Base-by-base conservation (phyloP, 2,113 vertebrate genomes). In the Hemichromis elongatus region DNA sequence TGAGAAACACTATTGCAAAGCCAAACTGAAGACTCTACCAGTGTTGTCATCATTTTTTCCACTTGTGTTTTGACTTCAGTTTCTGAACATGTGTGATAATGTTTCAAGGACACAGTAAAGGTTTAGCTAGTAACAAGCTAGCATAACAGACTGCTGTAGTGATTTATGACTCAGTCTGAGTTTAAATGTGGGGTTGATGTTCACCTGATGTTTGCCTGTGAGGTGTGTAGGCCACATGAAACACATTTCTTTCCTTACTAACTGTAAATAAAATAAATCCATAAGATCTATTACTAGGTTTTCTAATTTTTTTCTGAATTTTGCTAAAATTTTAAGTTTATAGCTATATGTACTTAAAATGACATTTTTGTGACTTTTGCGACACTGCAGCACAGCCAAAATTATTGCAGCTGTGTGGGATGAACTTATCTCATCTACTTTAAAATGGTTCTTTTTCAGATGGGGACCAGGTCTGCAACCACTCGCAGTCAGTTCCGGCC, bases 61-160 rank as follows among this genome's bases (percentile, higher is more conserved):
- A 50, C 5, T 73, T 73, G 68, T 7, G 24, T 73, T 28, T 47
- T 28, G 42, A 73, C 68, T 50, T 50, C 24, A 47, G 24, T 50
- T 73, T 24, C 24, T 73, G 1, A 47, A 47, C 14, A 47, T 47
- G 24, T 73, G 9, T 7, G 24, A 47, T 47, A 11, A 28, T 47
- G 14, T 73, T 50, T 73, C 9, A 18, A 50, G 68, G 26, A 50
- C 24, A 73, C 14, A 12, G 2, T 18, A 53, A 47, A 73, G 14
- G 24, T 47, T 73, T 0, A 73, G 40, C 24, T 10, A 0, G 24
- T 21, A 21, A 53, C 7, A 53, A n/a, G 9, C 19, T 19, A 21
- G 5, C 24, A 28, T 73, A 28, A 47, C 68, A 73, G 42, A 73
- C 68, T 28, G 14, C 37, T 73, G 68, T 28, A 73, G 42, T 47